These are phyloP conservation scores for Hemicrepidius hirtus DNA, from an alignment of 2,888 invertebrate genomes.

Conservation along the genomic window DNA sequence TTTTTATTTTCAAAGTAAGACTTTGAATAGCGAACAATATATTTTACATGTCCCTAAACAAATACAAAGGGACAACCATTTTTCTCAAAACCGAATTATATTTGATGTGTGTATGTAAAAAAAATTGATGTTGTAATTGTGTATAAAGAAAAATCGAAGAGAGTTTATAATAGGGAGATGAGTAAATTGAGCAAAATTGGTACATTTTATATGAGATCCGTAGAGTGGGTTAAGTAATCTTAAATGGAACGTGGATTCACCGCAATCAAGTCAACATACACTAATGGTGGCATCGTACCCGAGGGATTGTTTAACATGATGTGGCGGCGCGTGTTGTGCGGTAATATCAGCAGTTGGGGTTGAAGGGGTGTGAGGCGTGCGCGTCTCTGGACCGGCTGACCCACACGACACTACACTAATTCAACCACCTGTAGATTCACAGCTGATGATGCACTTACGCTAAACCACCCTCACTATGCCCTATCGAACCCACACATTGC, in stretches of 20 bases:
- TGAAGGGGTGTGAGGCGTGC: conserved; percentile 49
- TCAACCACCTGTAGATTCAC: conserved; percentile 63
- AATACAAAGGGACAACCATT: too few species aligned
- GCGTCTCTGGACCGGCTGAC: conserved; percentile 55
- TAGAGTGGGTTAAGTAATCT: conserved; percentile 22
- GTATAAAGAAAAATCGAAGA: too few species aligned
- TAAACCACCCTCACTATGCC: conserved; percentile 51
- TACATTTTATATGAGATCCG: background rate
- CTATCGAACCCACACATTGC: conserved; percentile 43
- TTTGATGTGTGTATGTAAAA: too few species aligned
- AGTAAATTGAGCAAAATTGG: background rate
- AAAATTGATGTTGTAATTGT: too few species aligned
- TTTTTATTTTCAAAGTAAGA: too few species aligned
- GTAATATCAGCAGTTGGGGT: conserved; percentile 48
- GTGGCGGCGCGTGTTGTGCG: conserved; percentile 52
- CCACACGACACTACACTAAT: conserved; percentile 64
- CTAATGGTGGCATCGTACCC: conserved; percentile 51
- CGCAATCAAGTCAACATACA: conserved; percentile 50
- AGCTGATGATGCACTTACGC: conserved; percentile 54
- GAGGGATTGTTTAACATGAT: conserved; percentile 54
- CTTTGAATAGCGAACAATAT: too few species aligned
- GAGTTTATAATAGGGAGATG: too few species aligned
- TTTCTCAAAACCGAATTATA: too few species aligned
- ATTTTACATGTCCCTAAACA: too few species aligned
- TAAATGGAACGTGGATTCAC: conserved; percentile 34